A percentile compares a stretch with the other conserved stretches of the same genome.
Conservation (phyloP, 30 jellyfish, hydroid and myxozoan species). For the Clytia hemisphaerica region DNA sequence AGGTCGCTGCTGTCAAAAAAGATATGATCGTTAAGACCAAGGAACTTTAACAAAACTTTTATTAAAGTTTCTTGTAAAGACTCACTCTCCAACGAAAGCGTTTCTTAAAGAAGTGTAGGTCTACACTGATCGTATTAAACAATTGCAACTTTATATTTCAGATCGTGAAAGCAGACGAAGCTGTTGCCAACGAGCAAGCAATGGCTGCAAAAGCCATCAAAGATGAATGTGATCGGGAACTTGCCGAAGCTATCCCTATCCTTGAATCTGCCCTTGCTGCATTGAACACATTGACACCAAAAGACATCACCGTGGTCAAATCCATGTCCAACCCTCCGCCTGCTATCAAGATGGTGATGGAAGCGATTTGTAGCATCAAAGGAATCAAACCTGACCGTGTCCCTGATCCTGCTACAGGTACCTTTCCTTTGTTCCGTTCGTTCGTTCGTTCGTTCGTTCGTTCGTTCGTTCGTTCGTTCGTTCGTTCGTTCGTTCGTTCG, state of each 20-base stretch:
- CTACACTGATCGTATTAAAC: not conserved
- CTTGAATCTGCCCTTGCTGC: constrained; percentile 93
- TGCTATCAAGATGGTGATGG: constrained; percentile 95
- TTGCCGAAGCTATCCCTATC: constrained; percentile 97
- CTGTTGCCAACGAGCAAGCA: constrained; percentile 97
- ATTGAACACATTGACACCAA: constrained; percentile 82
- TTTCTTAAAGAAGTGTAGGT: not conserved
- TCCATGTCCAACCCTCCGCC: constrained; percentile 95
- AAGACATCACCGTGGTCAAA: constrained; percentile 94
- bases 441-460: too few relatives aligned
- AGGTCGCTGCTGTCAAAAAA: too few relatives aligned
- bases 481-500: too few relatives aligned
- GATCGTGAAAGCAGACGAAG: constrained; percentile 99
- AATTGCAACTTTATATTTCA: not conserved
- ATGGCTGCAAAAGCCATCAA: constrained; percentile 98
- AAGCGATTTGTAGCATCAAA: constrained; percentile 87
- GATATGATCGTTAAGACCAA: too few relatives aligned
- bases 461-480: too few relatives aligned
- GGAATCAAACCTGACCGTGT: constrained; percentile 90
- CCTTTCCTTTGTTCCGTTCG: too few relatives aligned
- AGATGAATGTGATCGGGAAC: constrained; percentile 94
- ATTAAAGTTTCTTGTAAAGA: not conserved
- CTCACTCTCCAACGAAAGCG: not conserved
- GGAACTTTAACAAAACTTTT: not conserved
- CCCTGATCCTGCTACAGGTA: constrained; percentile 99